Evolutionary conservation across 2,797 vertebrate genomes (phyloP), one percentile per base, ranked within the genome.

Genomic region (Phataginus tricuspis): DNA sequence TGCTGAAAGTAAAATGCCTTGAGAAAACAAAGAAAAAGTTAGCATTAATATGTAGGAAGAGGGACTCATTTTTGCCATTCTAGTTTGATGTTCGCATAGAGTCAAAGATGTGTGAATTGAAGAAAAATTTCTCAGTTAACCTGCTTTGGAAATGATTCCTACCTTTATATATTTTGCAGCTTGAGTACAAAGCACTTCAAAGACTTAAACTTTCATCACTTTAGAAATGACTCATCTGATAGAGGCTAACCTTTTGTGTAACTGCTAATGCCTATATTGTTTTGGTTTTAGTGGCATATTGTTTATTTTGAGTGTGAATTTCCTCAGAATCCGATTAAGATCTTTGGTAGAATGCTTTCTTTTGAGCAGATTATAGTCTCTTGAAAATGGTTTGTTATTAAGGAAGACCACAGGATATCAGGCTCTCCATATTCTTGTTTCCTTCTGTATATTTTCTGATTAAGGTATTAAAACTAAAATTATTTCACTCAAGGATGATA

Each of bases 21-120:
- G 98, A 66, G 99, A 99, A 97, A 99, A 98, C 78, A 99, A 98
- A 98, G 98, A 98, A 45, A 99, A 97, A 83, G 98, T 98, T 51
- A 99, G 97, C 82, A 99, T 95, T 92, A 99, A 49, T 0, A 97
- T 98, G 83, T 97, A 99, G 61, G 98, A 96, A 57, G 99, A 99
- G 93, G 98, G 96, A 98, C 97, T 99, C 98, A 98, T 99, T 87
- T 93, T 97, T 97, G 78, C 95, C 66, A 87, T 96, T 96, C 94
- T 93, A 85, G 51, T 89, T 75, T 83, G 85, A 55, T 78, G 6
- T 93, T 97, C 97, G 96, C 95, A 83, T 94, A 86, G 95, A 98
- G 57, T 95, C 94, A 45, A 59, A n/a, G 94, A 59, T 94, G 74
- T 86, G 87, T 77, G 39, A 91, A 94, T 75, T 95, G 95, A 85